phyloP scores from a whole-genome alignment of 35 echinoderm and acorn worm species.

The Strongylocentrotus purpuratus region DNA sequence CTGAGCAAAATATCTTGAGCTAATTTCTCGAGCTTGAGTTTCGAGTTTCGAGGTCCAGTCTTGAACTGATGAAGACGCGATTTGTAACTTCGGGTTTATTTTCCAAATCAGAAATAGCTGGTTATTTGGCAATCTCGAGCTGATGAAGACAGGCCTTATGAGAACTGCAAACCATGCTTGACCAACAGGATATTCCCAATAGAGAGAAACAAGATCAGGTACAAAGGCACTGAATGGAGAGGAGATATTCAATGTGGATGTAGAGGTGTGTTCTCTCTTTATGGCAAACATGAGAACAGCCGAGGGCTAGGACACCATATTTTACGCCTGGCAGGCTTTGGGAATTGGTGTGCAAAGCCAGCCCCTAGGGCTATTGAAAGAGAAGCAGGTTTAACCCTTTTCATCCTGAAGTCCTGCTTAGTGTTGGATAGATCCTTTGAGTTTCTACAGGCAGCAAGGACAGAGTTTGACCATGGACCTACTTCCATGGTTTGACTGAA shows the following conservation, averaged over 20 bases:
- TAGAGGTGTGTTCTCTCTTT: not conserved
- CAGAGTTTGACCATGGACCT: constrained; percentile 2
- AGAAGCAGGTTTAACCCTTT: constrained; percentile 3
- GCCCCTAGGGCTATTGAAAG: not conserved
- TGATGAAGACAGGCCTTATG: not conserved
- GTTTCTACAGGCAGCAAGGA: not conserved
- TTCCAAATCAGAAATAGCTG: no score
- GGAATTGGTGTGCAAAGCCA: not conserved
- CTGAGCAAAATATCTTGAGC: no score
- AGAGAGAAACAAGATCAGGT: not conserved
- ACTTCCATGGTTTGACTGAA: no score
- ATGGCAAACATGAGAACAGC: not conserved
- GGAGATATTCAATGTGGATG: not conserved
- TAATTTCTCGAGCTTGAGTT: no score
- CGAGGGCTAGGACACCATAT: not conserved
- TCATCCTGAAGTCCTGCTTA: not conserved
- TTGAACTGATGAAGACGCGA: no score
- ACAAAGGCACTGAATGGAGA: not conserved
- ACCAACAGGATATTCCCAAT: not conserved
- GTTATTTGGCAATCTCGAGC: no score
- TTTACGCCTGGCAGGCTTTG: not conserved
- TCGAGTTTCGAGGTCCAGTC: no score
- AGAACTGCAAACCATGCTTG: not conserved
- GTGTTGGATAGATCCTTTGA: not conserved
- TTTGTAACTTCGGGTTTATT: no score